Evolutionary conservation across 2,113 vertebrate species (phyloP).

Genomic region (Aegypius monachus): DNA sequence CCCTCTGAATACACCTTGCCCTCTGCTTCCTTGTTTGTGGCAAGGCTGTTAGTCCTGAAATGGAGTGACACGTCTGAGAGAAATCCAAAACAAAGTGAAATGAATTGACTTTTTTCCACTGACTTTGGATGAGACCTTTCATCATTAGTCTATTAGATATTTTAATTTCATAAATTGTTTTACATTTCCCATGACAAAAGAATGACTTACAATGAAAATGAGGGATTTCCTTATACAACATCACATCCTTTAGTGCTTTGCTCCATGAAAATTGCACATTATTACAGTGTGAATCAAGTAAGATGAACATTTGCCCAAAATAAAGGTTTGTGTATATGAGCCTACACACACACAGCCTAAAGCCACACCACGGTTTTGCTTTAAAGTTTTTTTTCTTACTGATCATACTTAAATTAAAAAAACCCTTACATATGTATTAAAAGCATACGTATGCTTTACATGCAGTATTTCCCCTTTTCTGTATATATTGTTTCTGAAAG

Average conservation of each 20-base stretch:
- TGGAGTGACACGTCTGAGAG: background rate
- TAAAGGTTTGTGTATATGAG: background rate
- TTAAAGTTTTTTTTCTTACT: background rate
- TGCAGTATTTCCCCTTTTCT: background rate
- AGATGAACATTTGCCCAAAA: background rate
- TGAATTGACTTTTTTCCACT: background rate
- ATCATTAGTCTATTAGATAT: background rate
- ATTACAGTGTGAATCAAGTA: background rate
- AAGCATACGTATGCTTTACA: background rate
- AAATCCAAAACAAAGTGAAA: background rate
- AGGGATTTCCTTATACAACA: background rate
- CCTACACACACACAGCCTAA: background rate
- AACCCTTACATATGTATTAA: background rate
- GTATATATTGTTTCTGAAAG: background rate
- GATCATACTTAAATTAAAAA: background rate
- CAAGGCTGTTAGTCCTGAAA: background rate
- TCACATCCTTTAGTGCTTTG: background rate
- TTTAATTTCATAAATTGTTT: slow-evolving; percentile 1
- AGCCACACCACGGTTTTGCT: rapidly evolving
- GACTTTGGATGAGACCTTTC: background rate
- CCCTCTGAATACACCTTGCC: background rate
- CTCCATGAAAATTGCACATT: background rate
- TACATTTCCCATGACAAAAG: slow-evolving; percentile 5
- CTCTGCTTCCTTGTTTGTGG: background rate
- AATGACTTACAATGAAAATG: background rate